Percentiles rank a stretch among this genome's conserved stretches.
Evolutionary conservation across 2,113 vertebrate species (phyloP).

Genomic region (Coptodon bakossiorum): DNA sequence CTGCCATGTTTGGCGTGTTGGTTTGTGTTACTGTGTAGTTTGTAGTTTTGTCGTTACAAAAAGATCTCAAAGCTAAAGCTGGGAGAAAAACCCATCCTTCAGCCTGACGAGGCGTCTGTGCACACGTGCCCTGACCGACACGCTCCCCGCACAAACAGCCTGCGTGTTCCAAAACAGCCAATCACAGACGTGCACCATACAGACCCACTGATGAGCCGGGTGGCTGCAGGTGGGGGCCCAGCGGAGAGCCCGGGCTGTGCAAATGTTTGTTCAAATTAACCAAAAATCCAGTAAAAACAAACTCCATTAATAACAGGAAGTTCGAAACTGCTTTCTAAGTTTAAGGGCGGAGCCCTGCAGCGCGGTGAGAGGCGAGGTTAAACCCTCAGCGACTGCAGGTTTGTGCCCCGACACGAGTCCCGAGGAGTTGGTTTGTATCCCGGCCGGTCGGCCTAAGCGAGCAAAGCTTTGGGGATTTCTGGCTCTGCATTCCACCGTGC

Average conservation of each 20-base stretch:
- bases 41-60: not conserved
- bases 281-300: not conserved
- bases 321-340: not conserved
- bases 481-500: slow-evolving; percentile 76
- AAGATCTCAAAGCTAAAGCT: not conserved
- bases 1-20: not conserved
- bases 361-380: accelerated
- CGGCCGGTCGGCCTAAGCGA: slow-evolving; percentile 52
- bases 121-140: not conserved
- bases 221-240: not conserved
- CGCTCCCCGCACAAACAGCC: accelerated
- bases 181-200: not conserved
- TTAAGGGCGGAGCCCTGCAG: not conserved
- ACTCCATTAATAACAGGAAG: not conserved
- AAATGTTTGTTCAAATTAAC: not conserved
- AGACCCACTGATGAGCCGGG: not conserved
- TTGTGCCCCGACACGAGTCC: not conserved
- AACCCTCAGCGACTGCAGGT: not conserved
- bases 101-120: not conserved
- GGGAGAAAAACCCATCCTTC: not conserved
- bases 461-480: slow-evolving; percentile 73
- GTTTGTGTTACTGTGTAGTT: not conserved
- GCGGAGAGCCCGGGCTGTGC: not conserved
- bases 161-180: not conserved
- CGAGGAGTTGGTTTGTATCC: slow-evolving; percentile 45